Percentiles rank a stretch among this genome's conserved stretches.
These are phyloP conservation scores for Rhinogobio ventralis DNA, from an alignment of 2,797 vertebrate species.

Conservation along the genomic window DNA sequence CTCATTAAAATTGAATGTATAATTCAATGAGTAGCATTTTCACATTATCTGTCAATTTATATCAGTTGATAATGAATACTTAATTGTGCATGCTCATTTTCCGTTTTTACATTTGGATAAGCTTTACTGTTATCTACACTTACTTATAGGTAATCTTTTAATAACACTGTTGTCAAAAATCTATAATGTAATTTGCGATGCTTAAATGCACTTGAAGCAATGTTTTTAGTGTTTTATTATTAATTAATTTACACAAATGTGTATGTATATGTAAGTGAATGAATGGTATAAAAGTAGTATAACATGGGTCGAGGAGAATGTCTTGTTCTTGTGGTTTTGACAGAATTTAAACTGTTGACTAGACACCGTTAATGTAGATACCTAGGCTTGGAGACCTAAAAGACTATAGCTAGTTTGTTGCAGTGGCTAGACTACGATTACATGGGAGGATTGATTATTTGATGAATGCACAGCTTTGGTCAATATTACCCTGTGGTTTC, in stretches of 20 bases:
- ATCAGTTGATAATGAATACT: neutral
- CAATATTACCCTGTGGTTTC: constrained; percentile 37
- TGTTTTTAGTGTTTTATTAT: neutral
- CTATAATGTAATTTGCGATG: neutral
- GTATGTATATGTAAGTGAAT: neutral
- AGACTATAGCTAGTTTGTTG: neutral
- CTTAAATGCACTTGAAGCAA: too few relatives aligned
- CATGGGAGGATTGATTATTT: constrained; percentile 32
- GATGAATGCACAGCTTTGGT: constrained; percentile 46
- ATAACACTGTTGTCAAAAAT: neutral
- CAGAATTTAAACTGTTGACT: neutral
- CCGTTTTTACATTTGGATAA: neutral
- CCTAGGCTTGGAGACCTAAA: neutral
- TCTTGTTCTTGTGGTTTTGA: neutral
- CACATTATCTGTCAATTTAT: neutral
- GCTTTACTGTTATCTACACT: neutral
- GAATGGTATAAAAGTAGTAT: neutral
- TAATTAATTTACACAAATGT: neutral
- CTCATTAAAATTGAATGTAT: neutral
- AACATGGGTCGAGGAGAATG: neutral
- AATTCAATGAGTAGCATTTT: neutral
- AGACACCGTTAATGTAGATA: neutral
- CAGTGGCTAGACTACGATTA: neutral
- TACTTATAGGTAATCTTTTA: neutral
- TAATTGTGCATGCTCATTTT: neutral